Evolutionary conservation across 1,140 invertebrate genomes (phyloP), one percentile per base, ranked within the genome.

Genomic region (Drosophila teissieri): DNA sequence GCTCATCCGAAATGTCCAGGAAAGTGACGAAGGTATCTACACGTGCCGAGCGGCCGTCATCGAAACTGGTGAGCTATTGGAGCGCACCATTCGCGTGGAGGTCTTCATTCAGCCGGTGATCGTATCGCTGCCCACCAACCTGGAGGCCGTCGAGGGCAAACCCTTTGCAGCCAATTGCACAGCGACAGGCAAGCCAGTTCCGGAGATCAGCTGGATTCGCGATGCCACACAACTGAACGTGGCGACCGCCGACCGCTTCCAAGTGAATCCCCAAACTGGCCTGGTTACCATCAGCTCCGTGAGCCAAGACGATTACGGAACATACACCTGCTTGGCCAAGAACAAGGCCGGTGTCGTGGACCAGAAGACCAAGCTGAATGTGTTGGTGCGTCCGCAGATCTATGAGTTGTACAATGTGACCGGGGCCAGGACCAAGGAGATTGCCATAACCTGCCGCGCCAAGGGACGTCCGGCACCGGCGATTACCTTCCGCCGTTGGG

Each of bases 11-110:
- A 95, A 96, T 78, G 95, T 97, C 0, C 94, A 94, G 48, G 95
- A 96, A 90, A 94, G 94, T 15, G 97, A 98, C 90, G 96, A 98
- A 90, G 97, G 97, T 0, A 93, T 95, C 14, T 98, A 98, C 91
- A 96, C 95, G 3, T 98, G 97, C 86, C 94, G 96, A 22, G 97
- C 97, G 1, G 95, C 96, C 12, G 97, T 98, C 0, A 93, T 95
- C 11, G 93, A 94, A 12, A 97, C 97, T 15, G 97, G 97, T 36
- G 95, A 97, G 89, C 93, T 97, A 4, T 92, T 95, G 44, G 95
- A 95, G 65, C 94, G 95, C 68, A 93, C 94, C 63, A 98, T 98
- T 64, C 94, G 94, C 77, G 94, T 97, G 5, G 96, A 97, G 94
- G 96, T 98, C n/a, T 95, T 96, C 88, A 95, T 95, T 36, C 94